Evolutionary conservation across 2,888 invertebrate species (phyloP).

Genomic region (Mechanitis messenoides): DNA sequence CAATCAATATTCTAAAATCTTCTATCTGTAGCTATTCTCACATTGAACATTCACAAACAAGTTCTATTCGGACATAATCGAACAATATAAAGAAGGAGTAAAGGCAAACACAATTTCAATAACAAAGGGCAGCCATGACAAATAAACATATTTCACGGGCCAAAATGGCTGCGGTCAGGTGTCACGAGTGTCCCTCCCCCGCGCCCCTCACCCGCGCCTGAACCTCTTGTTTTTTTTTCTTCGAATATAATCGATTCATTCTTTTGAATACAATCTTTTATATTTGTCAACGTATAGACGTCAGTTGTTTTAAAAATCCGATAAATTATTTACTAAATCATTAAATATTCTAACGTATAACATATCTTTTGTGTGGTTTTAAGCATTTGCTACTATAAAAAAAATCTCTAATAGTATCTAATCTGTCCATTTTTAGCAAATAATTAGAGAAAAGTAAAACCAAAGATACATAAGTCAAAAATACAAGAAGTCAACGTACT

Average conservation of each 20-base stretch:
- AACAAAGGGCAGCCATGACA: conserved; percentile 74
- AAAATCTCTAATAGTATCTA: conserved; percentile 29
- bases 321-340: conserved; percentile 15
- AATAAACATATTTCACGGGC: conserved; percentile 77
- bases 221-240: conserved; percentile 49
- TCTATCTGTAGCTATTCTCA: conserved; percentile 63
- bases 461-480: conserved; percentile 59
- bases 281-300: conserved; percentile 41
- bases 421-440: conserved; percentile 48
- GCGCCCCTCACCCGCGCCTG: conserved; percentile 29
- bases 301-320: conserved; percentile 26
- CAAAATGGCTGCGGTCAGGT: conserved; percentile 76
- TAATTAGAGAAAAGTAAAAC: conserved; percentile 46
- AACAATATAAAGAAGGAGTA: conserved; percentile 76
- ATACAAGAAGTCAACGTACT: conserved; percentile 73
- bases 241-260: conserved; percentile 68
- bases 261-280: conserved; percentile 58
- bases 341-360: no score
- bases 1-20: conserved; percentile 74
- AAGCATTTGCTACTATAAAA: no score
- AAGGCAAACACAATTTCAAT: conserved; percentile 77
- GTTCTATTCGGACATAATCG: conserved; percentile 70
- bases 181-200: conserved; percentile 56
- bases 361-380: no score
- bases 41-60: conserved; percentile 68